Evolutionary conservation across 2,888 invertebrate genomes (phyloP).

Genomic region (Nymphalis polychloros): DNA sequence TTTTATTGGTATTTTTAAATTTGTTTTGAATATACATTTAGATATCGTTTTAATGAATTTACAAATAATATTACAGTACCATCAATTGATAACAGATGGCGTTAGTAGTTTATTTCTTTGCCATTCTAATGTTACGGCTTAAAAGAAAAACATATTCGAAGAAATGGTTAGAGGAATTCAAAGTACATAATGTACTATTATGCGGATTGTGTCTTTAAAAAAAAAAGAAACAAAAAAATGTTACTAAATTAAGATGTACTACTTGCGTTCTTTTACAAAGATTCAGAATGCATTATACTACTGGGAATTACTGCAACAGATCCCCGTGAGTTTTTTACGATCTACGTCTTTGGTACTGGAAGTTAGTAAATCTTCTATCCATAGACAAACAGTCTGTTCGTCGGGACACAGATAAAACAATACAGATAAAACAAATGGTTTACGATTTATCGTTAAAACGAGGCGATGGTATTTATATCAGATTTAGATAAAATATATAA

Average conservation of each 20-base stretch:
- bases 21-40: background rate
- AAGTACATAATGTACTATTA: too few relatives aligned
- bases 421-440: conserved; percentile 16
- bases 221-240: too few relatives aligned
- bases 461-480: background rate
- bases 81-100: background rate
- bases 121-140: too few relatives aligned
- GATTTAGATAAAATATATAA: conserved; percentile 14
- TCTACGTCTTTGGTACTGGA: conserved; percentile 6
- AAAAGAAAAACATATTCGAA: too few relatives aligned
- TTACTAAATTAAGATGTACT: conserved; percentile 3
- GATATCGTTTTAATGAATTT: background rate
- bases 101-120: background rate
- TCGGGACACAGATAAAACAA: conserved; percentile 21
- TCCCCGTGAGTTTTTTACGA: conserved; percentile 20
- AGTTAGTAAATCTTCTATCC: conserved; percentile 25
- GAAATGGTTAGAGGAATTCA: too few relatives aligned
- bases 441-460: conserved; percentile 8
- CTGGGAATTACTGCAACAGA: conserved; percentile 12
- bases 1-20: background rate
- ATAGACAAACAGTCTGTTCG: conserved; percentile 18
- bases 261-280: conserved; percentile 1
- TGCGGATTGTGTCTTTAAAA: too few relatives aligned
- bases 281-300: conserved; percentile 5
- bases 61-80: background rate